Evolutionary conservation across 23 tunicate genomes (phyloP).

Genomic region (Styela plicata): DNA sequence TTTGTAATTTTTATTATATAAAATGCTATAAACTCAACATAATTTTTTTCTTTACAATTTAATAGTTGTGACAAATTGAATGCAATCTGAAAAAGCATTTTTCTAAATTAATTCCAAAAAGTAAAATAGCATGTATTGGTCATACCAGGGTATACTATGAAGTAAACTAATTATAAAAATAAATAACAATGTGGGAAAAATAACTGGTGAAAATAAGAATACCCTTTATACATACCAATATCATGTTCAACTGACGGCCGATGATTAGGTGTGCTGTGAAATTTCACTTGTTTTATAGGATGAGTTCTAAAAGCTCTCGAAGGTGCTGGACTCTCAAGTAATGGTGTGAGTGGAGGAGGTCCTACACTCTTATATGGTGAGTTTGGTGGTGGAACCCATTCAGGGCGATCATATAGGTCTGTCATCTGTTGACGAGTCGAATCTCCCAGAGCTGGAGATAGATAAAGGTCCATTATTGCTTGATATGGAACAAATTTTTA

Average conservation of each 20-base stretch:
- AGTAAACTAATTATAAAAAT: no score
- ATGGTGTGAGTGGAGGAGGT: constrained; percentile 5
- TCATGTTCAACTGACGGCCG: neutral
- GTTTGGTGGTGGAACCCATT: constrained; percentile 19
- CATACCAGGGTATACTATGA: no score
- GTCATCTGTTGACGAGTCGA: neutral
- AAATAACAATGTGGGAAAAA: no score
- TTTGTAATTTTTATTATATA: no score
- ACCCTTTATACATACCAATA: neutral
- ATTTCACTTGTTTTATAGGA: constrained; percentile 3
- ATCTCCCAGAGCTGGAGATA: neutral
- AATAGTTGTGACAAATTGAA: no score
- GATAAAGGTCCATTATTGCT: no score
- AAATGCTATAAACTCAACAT: no score
- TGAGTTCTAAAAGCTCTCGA: neutral
- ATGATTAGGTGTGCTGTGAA: constrained; percentile 16
- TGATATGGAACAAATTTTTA: no score
- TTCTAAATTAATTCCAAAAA: no score
- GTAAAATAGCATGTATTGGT: no score
- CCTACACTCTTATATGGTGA: constrained; percentile 14
- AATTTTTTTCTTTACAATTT: no score
- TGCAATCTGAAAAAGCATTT: no score
- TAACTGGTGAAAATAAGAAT: neutral
- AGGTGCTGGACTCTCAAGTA: constrained; percentile 6
- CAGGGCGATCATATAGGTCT: constrained; percentile 19